Base-by-base conservation (phyloP, 2,113 vertebrate genomes). In the Hymenochirus boettgeri region DNA sequence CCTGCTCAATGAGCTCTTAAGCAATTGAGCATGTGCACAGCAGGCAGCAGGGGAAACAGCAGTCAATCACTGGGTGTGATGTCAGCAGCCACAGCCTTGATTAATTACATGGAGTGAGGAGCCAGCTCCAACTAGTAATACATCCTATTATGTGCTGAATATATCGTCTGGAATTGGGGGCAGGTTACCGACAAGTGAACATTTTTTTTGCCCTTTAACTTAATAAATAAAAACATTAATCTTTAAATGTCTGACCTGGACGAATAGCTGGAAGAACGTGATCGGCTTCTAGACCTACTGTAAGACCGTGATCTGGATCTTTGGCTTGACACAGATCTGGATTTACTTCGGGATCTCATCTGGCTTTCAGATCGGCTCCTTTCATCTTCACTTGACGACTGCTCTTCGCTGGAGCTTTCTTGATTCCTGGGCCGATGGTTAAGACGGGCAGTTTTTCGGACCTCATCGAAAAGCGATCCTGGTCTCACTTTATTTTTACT, bases 401-500 rank as follows among this genome's bases (percentile, higher is more conserved):
- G 82, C 17, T 97, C 96, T 61, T 96, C 96, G 17, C 93, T 96
- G 10, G 95, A 98, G 42, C 92, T 99, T 62, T 99, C 95, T 47
- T 88, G 91, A 77, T 97, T 96, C 70, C 96, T 85, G 0, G 94
- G 94, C 72, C 96, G 88, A 53, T 92, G 92, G 79, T 97, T 97
- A 24, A 98, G 84, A 7, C 95, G 85, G 0, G 93, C 95, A 0
- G 96, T 99, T 79, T 98, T 98, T 2, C 96, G 91, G 1, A 99
- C 96, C 72, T 99, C 96, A 2, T 99, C 95, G 4, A 99, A 99
- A 37, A 99, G 86, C 10, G 96, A 99, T 1, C 96, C 96, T 0
- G 96, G 96, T 5, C 93, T 88, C 1, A 99, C 93, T 60, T 91
- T 86, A 73, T 85, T 98, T 74, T 91, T 94, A 48, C 91, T 95